These are phyloP conservation scores for Cyrtonyx montezumae DNA, from an alignment of 2,113 vertebrate species.

Conservation along the genomic window DNA sequence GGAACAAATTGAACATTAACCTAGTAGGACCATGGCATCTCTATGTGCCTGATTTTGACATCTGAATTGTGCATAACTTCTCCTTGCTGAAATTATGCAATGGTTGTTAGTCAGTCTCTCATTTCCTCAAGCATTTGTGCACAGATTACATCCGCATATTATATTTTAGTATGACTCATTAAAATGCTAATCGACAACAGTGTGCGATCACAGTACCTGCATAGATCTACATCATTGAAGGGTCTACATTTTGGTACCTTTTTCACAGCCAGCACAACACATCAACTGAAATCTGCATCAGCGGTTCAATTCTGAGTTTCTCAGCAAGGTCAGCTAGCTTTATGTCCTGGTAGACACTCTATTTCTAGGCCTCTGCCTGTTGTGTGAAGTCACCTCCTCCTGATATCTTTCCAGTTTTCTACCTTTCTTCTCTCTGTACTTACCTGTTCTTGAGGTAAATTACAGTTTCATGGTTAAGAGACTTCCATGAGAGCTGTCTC, in stretches of 20 bases:
- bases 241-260: slow-evolving; percentile 20
- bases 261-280: neutral
- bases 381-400: neutral
- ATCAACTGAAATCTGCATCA: neutral
- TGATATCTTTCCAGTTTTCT: neutral
- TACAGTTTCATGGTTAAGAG: neutral
- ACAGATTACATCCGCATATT: slow-evolving; percentile 51
- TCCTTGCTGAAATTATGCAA: slow-evolving; percentile 49
- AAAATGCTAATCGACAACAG: slow-evolving; percentile 60
- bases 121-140: slow-evolving; percentile 64
- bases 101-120: slow-evolving; percentile 49
- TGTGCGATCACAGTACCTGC: neutral
- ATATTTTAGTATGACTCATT: slow-evolving; percentile 63
- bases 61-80: slow-evolving; percentile 61
- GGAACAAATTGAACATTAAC: slow-evolving; percentile 66
- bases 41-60: slow-evolving; percentile 43
- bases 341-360: neutral
- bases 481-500: neutral
- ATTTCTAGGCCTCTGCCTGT: neutral
- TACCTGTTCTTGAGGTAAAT: neutral
- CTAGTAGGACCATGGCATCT: slow-evolving; percentile 20
- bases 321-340: neutral
- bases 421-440: neutral
- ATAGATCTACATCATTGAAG: slow-evolving; percentile 2
- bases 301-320: neutral